Evolutionary conservation across 2,113 vertebrate species (phyloP), one percentile per base, ranked within the genome.

Genomic region (Hoplias malabaricus): DNA sequence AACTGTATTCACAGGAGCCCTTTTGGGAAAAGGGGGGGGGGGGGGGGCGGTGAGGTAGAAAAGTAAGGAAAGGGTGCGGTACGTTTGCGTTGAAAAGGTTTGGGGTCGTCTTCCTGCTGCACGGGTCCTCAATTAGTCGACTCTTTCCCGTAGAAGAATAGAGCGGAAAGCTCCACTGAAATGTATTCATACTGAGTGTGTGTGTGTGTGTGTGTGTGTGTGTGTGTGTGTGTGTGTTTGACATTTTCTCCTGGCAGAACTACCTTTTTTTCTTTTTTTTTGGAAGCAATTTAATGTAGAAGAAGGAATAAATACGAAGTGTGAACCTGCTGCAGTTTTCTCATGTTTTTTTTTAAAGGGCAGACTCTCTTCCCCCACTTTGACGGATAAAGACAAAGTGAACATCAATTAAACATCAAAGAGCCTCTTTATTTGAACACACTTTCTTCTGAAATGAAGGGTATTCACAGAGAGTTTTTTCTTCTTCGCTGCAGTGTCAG

Each of bases 221-320:
- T 54, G 21, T 66, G 36, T 3, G 1, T 62, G 38, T 34, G 21
- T 61, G 21, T 12, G 74, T 57, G 14, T 10, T 8, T 3, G 40
- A 43, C 42, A 43, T 53, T 71, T 57, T n/a, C 21, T 25, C 65
- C 4, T 29, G 6, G n/a, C n/a, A n/a, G n/a, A n/a, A n/a, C n/a
- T n/a, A 34, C 1, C 25, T 25, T 25, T 33, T 63, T 40, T 53
- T 31, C 7, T 50, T 25, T 34, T 69, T 69, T 21, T n/a, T n/a
- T n/a, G n/a, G n/a, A 43, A 25, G 12, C 23, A 16, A 27, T 42
- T 21, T 54, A n/a, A 8, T 69, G 21, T 19, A 69, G 9, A 40
- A 79, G n/a, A 12, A 48, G 25, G 74, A 36, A 56, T 34, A 21
- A 69, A 75, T 23, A 50, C 38, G n/a, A 50, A 69, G 4, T 53